Evolutionary conservation across 2,797 vertebrate genomes (phyloP).

Genomic region (Tinamus major): DNA sequence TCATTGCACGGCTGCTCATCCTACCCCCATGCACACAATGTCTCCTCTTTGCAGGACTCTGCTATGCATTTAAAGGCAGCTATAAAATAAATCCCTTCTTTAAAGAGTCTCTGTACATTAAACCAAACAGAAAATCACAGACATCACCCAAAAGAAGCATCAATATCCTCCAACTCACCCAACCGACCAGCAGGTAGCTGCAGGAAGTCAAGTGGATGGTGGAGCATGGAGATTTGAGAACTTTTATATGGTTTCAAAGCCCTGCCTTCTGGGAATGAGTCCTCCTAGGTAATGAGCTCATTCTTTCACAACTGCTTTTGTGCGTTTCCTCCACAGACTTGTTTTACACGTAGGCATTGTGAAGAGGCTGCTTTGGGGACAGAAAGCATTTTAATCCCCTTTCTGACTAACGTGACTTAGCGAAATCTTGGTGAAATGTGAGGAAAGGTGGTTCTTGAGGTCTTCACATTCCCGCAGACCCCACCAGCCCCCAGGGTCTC

Average conservation of each 20-base stretch:
- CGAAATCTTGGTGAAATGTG: too few relatives aligned
- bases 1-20: background rate
- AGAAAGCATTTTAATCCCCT: background rate
- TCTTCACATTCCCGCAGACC: accelerated
- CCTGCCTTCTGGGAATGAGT: constrained; percentile 70
- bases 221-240: constrained; percentile 25
- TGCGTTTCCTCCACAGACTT: constrained; percentile 15
- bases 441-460: background rate
- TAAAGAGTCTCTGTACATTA: background rate
- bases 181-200: background rate
- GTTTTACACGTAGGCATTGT: constrained; percentile 50
- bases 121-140: background rate
- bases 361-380: background rate
- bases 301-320: constrained; percentile 45
- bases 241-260: constrained; percentile 68
- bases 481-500: background rate
- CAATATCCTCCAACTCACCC: constrained; percentile 24
- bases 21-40: background rate
- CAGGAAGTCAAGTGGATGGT: background rate
- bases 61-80: background rate
- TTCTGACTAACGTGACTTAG: background rate
- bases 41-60: background rate
- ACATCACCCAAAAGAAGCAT: background rate
- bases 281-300: constrained; percentile 64
- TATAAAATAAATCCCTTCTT: background rate